A percentile compares a stretch with the other conserved stretches of the same genome.
Conservation (phyloP, 2,113 vertebrate species). For the Chaetorhynchus papuensis region DNA sequence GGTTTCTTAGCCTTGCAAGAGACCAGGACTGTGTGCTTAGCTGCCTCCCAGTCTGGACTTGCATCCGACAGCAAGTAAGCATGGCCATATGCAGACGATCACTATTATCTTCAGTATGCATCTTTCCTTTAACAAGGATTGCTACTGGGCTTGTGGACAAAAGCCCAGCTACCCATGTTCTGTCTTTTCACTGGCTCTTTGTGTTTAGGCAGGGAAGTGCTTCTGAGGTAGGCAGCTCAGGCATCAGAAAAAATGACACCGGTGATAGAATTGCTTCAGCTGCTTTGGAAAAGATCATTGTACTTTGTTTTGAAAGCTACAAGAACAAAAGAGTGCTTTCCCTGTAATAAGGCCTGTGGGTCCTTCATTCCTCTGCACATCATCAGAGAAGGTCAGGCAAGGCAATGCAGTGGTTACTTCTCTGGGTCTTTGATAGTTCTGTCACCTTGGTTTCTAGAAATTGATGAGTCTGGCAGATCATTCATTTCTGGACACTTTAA, state of each 20-base stretch:
- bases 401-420: conserved; percentile 26
- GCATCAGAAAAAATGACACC: conserved; percentile 15
- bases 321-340: conserved; percentile 24
- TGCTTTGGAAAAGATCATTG: conserved; percentile 20
- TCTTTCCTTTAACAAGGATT: not conserved
- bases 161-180: not conserved
- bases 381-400: conserved; percentile 49
- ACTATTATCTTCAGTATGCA: not conserved
- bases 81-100: not conserved
- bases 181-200: not conserved
- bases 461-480: conserved; percentile 51
- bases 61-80: not conserved
- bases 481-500: conserved; percentile 33
- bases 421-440: conserved; percentile 40
- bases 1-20: not conserved
- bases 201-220: not conserved
- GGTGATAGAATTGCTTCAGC: conserved; percentile 30
- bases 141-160: not conserved
- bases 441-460: conserved; percentile 45
- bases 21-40: not conserved
- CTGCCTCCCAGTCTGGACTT: not conserved
- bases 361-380: conserved; percentile 7
- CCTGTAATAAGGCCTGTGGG: conserved; percentile 36
- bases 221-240: conserved; percentile 9
- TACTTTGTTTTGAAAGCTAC: conserved; percentile 38